Evolutionary conservation across 2,888 invertebrate species (phyloP), one percentile per base, ranked within the genome.

Genomic region (Labia minor): DNA sequence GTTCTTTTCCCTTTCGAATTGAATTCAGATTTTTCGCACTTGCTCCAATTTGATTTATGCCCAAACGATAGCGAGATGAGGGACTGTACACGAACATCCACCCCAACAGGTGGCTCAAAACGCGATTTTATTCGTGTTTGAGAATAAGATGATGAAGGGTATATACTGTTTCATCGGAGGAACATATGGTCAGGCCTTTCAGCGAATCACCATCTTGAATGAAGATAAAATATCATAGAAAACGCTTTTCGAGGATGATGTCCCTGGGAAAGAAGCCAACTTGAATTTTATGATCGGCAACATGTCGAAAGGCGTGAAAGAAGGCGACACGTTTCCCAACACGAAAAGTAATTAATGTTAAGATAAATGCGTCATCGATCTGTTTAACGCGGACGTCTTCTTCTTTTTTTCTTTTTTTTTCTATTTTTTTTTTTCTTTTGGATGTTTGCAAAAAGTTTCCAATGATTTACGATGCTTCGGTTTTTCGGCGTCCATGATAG

Each of bases 281-380:
- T 49, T 49, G 49, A 49, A 49, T 49, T 49, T 49, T 49, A 49
- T 49, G 49, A 49, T 49, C 16, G 16, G n/a, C 49, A 14, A 49
- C 49, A 49, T 49, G 49, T 49, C 49, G 49, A 49, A 49, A 49
- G 16, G 49, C 49, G 49, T 49, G 49, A 49, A 49, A 49, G 16
- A 16, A 49, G 16, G n/a, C n/a, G n/a, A 16, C 14, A 11, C 14
- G n/a, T 11, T 49, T 49, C 14, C 16, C 49, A 49, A 49, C 14
- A 49, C 49, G 49, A 49, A 49, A 49, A n/a, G 49, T 49, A 49
- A 49, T 49, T 49, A 49, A 49, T 49, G 49, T 49, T 49, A 49
- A 49, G 49, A 49, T 49, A 49, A 49, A 49, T 49, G 49, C 49
- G 49, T 49, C 49, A 49, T 49, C 49, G 49, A 49, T 49, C 49